Evolutionary conservation across 2,113 vertebrate species (phyloP).

Genomic region (Coptodon bakossiorum): DNA sequence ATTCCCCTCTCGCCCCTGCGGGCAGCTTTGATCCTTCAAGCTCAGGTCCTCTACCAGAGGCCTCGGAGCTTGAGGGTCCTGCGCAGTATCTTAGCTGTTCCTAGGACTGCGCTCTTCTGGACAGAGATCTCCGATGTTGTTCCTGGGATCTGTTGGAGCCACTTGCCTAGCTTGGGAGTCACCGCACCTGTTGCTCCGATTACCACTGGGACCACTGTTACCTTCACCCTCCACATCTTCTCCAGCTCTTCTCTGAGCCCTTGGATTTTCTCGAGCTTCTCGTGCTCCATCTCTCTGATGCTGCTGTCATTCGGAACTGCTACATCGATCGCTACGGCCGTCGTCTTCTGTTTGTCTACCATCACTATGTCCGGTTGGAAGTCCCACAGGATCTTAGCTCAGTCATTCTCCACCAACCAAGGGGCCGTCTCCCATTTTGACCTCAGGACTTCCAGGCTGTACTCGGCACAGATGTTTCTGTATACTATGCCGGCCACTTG

Average conservation of each 20-base stretch:
- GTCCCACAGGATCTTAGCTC: not conserved
- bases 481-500: rapidly evolving
- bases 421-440: too few relatives aligned
- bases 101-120: rapidly evolving
- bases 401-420: rapidly evolving
- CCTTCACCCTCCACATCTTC: not conserved
- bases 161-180: not conserved
- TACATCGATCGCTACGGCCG: rapidly evolving
- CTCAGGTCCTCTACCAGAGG: not conserved
- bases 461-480: too few relatives aligned
- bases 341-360: not conserved
- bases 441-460: too few relatives aligned
- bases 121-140: rapidly evolving
- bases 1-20: not conserved
- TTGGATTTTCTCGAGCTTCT: not conserved
- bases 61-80: not conserved
- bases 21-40: rapidly evolving
- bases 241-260: not conserved
- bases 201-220: rapidly evolving
- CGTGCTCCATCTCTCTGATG: rapidly evolving
- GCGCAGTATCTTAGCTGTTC: not conserved
- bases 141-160: not conserved
- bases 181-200: rapidly evolving
- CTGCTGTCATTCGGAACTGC: not conserved
- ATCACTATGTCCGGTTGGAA: not conserved